phyloP scores from a whole-genome alignment of 2,113 vertebrate genomes.

The Chlorodrepanis virens region DNA sequence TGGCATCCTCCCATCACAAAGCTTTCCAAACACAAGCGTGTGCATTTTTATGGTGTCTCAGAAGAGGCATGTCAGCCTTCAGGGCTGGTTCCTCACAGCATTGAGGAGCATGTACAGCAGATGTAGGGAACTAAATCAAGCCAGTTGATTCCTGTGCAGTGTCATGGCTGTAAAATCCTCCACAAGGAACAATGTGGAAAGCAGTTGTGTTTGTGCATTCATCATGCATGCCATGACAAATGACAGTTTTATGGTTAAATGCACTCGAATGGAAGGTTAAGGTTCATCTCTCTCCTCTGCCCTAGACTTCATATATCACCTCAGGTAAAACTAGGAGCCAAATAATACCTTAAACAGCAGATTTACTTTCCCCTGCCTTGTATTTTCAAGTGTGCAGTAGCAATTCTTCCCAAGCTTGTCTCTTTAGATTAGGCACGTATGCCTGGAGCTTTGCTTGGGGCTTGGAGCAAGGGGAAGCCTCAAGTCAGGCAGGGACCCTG shows the following conservation, averaged over 20 bases:
- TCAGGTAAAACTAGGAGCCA: slow-evolving; percentile 10
- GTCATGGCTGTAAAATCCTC: slow-evolving; percentile 24
- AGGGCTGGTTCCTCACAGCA: neutral
- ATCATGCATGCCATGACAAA: slow-evolving; percentile 1
- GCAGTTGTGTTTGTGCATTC: slow-evolving; percentile 11
- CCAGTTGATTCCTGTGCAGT: neutral
- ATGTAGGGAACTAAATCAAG: slow-evolving; percentile 13
- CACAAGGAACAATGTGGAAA: neutral
- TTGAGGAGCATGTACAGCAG: neutral
- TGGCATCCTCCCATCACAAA: neutral
- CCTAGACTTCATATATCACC: slow-evolving; percentile 17
- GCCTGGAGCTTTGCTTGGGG: neutral
- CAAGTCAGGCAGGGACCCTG: neutral
- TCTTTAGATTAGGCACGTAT: neutral
- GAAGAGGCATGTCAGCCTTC: neutral
- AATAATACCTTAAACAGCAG: neutral
- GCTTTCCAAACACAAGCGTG: neutral
- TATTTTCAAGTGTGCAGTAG: neutral
- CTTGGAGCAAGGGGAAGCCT: neutral
- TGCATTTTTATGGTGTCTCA: neutral
- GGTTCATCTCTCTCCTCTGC: slow-evolving; percentile 15
- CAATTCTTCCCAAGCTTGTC: neutral
- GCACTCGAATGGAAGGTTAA: slow-evolving; percentile 9
- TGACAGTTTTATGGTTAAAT: slow-evolving; percentile 35
- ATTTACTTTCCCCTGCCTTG: neutral